Evolutionary conservation across 2,888 invertebrate genomes (phyloP), one percentile per base, ranked within the genome.

Genomic region (Diachrysia chrysitis): DNA sequence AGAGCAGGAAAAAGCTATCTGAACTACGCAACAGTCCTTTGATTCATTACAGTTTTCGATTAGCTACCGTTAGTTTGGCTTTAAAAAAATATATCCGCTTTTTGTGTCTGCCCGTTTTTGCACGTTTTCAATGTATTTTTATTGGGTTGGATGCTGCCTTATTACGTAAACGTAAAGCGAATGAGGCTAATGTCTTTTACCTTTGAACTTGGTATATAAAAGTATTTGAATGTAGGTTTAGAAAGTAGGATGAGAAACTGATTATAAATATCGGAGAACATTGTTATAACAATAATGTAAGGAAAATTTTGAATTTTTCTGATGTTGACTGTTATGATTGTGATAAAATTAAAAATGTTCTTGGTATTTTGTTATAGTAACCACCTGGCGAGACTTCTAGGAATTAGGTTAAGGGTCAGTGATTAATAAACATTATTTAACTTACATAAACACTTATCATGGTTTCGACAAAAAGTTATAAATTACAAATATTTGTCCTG

Each of bases 1-100:
- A 71, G 71, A 81, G 78, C 76, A 86, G 78, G 71, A 87, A 89
- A 91, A 90, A 87, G 86, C 89, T 87, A 89, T 87, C 88, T 85
- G 89, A 87, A 86, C 88, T 86, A 90, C 87, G 90, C 90, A 90
- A 88, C 88, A 86, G 87, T 92, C 93, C 94, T 95, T 94, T 95
- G 94, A 94, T 93, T 94, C 94, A 94, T 95, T 94, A 94, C 92
- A 89, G 91, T 91, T 92, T 92, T 92, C 93, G 93, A 95, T 94
- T 94, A 93, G 92, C 90, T 84, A 70, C 80, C 81, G 87, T 82
- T 84, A 85, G 86, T 85, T 87, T 81, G 85, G 77, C 81, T 86
- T 85, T 82, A 82, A 85, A 79, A 82, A 79, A 74, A 76, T 74
- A 64, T 76, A 63, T 54, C 58, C 56, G 55, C 75, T 82, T 85